A percentile compares a stretch with the other conserved stretches of the same genome.
Evolutionary conservation across 2,888 invertebrate species (phyloP).

Genomic region (Andricus quercusramuli): DNA sequence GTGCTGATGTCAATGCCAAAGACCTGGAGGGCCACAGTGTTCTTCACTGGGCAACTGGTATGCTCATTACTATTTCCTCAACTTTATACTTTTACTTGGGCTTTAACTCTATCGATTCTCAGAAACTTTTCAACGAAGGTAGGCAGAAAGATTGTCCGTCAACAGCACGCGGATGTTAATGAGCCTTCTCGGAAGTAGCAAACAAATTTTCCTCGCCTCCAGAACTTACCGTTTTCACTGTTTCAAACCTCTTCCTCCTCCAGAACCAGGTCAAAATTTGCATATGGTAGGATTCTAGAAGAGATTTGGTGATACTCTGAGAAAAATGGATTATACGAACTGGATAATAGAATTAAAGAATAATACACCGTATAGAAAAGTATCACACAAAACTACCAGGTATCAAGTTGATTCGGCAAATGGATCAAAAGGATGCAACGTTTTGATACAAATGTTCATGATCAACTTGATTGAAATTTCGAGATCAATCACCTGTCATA

Average conservation of each 20-base stretch:
- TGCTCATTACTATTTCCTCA: conserved; percentile 1
- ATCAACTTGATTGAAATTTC: no score
- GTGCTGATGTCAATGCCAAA: conserved; percentile 93
- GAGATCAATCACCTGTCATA: no score
- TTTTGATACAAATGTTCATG: no score
- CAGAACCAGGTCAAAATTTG: not conserved
- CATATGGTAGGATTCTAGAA: not conserved
- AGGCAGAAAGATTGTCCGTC: not conserved
- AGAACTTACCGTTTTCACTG: not conserved
- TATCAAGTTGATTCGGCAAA: no score
- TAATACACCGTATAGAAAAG: no score
- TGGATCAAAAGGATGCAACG: no score
- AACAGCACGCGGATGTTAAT: conserved; percentile 10
- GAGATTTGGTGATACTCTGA: no score
- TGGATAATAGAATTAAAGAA: no score
- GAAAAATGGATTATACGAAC: no score
- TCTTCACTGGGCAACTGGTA: conserved; percentile 99
- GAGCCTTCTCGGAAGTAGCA: conserved; percentile 13
- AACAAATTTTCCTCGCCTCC: not conserved
- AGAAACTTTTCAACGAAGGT: conserved; percentile 11
- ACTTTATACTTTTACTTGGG: not conserved
- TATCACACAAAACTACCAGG: no score
- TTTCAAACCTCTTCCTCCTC: not conserved
- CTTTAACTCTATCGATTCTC: conserved; percentile 13
- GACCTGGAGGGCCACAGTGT: conserved; percentile 97